Percentiles rank a stretch among this genome's conserved stretches.
Evolutionary conservation across 2,888 invertebrate genomes (phyloP).

Genomic region (Platypus cylindrus): DNA sequence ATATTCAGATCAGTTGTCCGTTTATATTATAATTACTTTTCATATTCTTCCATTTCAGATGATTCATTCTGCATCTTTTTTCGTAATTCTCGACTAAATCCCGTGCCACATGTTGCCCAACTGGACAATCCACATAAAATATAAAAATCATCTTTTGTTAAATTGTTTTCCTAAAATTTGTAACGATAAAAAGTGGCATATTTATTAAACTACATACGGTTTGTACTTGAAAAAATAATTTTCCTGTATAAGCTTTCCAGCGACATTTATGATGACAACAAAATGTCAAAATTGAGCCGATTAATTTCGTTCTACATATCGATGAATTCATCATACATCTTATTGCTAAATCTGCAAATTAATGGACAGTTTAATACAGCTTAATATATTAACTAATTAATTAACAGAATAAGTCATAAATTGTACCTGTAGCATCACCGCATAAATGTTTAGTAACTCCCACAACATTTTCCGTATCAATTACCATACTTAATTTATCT

Average conservation of each 20-base stretch:
- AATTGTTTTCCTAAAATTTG: constrained; percentile 39
- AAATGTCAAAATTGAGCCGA: constrained; percentile 62
- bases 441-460: constrained; percentile 83
- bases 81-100: constrained; percentile 41
- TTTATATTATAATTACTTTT: no score
- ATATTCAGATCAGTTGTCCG: no score
- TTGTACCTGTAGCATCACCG: constrained; percentile 74
- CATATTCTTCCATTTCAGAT: constrained; percentile 5
- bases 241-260: constrained; percentile 57
- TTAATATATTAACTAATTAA: no score
- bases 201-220: neutral
- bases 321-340: constrained; percentile 46
- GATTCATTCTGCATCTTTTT: constrained; percentile 14
- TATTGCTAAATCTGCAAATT: constrained; percentile 52
- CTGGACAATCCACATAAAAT: constrained; percentile 71
- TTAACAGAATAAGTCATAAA: no score
- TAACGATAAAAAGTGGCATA: neutral
- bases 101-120: constrained; percentile 79
- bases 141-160: constrained; percentile 52
- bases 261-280: constrained; percentile 86
- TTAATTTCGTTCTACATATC: constrained; percentile 31
- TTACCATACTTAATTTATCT: constrained; percentile 39
- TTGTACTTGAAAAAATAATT: constrained; percentile 40
- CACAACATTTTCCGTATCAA: constrained; percentile 42
- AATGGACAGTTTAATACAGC: neutral